Evolutionary conservation across 2,888 invertebrate genomes (phyloP).

Genomic region (Sericinus montela): DNA sequence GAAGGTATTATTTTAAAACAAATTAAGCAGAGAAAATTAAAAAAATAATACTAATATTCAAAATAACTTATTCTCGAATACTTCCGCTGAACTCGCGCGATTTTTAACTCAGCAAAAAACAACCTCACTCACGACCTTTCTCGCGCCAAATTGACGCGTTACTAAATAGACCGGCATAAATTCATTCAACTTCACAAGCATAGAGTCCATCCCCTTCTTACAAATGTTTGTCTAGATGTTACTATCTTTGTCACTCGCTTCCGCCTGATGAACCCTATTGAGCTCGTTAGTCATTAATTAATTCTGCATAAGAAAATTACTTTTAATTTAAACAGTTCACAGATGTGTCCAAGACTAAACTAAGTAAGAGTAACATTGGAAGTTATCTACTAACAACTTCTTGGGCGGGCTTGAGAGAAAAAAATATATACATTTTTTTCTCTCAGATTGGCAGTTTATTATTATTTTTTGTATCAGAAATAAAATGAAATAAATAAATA

Average conservation of each 20-base stretch:
- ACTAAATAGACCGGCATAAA: conserved; percentile 77
- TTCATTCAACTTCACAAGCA: conserved; percentile 73
- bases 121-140: conserved; percentile 56
- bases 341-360: conserved; percentile 55
- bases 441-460: too few species aligned
- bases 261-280: conserved; percentile 78
- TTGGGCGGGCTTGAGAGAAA: conserved; percentile 12
- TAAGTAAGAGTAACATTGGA: conserved; percentile 27
- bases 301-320: conserved; percentile 79
- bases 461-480: too few species aligned
- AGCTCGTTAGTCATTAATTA: conserved; percentile 80
- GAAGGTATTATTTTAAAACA: background rate
- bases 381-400: conserved; percentile 4
- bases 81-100: conserved; percentile 51
- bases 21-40: background rate
- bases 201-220: conserved; percentile 39
- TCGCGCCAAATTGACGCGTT: conserved; percentile 75
- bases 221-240: conserved; percentile 25
- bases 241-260: conserved; percentile 52
- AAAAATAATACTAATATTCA: background rate
- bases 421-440: too few species aligned
- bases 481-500: too few species aligned
- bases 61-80: conserved; percentile 24
- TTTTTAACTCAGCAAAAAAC: conserved; percentile 32
- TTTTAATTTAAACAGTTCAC: conserved; percentile 76